phyloP scores from a whole-genome alignment of 2,888 invertebrate genomes.

The Philopedon plagiatum region DNA sequence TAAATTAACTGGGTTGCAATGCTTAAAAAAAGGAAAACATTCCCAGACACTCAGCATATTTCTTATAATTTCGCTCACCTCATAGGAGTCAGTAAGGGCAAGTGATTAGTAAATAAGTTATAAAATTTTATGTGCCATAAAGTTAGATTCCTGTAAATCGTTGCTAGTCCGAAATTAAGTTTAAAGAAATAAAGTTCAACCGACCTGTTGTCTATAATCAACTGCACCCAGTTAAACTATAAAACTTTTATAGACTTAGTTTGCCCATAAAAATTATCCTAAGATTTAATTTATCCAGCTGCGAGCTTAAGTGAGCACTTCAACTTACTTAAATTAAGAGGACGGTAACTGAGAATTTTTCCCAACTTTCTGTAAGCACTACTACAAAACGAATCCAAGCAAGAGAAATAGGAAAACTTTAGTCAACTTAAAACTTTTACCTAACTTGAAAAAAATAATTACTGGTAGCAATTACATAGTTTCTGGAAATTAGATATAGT shows the following conservation, averaged over 20 bases:
- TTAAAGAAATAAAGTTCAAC: too few relatives aligned
- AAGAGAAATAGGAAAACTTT: background rate
- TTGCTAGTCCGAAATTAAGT: too few relatives aligned
- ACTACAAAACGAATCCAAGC: background rate
- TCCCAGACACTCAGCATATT: too few relatives aligned
- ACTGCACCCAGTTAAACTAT: background rate
- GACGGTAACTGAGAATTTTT: background rate
- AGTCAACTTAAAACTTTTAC: background rate
- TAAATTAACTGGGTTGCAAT: too few relatives aligned
- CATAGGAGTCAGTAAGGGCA: too few relatives aligned
- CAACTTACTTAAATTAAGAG: background rate
- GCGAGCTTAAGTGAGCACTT: background rate
- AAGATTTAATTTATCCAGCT: background rate
- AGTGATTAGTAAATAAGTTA: too few relatives aligned
- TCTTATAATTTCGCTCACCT: too few relatives aligned
- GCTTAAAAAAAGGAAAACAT: too few relatives aligned
- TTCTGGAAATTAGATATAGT: background rate
- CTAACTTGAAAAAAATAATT: background rate
- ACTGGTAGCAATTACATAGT: background rate
- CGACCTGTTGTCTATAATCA: too few relatives aligned
- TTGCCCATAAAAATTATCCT: background rate
- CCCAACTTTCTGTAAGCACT: background rate
- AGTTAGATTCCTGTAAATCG: too few relatives aligned
- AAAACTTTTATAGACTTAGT: slow-evolving; percentile 8
- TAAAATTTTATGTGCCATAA: too few relatives aligned